These are phyloP conservation scores for Cyclophora albipunctata DNA, from an alignment of 2,888 invertebrate genomes.

Conservation along the genomic window DNA sequence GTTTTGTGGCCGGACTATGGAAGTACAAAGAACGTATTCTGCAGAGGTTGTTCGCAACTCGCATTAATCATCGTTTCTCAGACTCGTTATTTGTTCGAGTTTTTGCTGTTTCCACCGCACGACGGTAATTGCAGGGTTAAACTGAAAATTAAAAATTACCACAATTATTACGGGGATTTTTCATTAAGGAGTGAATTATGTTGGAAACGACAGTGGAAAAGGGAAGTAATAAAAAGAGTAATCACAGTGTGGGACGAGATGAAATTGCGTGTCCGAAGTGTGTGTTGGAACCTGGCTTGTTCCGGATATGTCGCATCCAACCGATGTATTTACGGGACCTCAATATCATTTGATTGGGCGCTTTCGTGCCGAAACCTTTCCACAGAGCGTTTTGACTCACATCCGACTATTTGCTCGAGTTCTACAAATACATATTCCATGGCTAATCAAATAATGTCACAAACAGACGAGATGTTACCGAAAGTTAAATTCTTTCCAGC, in stretches of 20 bases:
- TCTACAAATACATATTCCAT: too few relatives aligned
- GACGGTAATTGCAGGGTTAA: slow-evolving; percentile 8
- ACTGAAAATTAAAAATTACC: slow-evolving; percentile 18
- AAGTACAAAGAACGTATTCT: slow-evolving; percentile 8
- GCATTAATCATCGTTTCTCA: slow-evolving; percentile 21
- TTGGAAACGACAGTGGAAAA: slow-evolving; percentile 24
- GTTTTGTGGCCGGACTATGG: slow-evolving; percentile 5
- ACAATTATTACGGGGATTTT: background rate
- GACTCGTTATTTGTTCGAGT: slow-evolving; percentile 3
- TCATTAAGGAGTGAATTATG: slow-evolving; percentile 24
- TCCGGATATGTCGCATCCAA: slow-evolving; percentile 33
- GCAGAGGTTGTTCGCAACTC: slow-evolving; percentile 8
- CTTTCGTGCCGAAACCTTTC: slow-evolving; percentile 5
- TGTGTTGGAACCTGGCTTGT: background rate
- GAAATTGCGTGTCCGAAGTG: background rate
- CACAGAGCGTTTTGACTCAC: too few relatives aligned
- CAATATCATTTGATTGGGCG: slow-evolving; percentile 41
- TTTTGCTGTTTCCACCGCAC: slow-evolving; percentile 4
- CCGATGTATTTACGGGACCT: slow-evolving; percentile 36
- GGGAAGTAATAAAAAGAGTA: slow-evolving; percentile 39
- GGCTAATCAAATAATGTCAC: too few relatives aligned
- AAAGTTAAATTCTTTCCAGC: too few relatives aligned
- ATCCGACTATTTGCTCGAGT: too few relatives aligned
- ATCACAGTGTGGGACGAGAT: slow-evolving; percentile 4
- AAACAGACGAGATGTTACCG: too few relatives aligned